phyloP scores from a whole-genome alignment of 1,140 invertebrate genomes.

The Euborellia annulipes region DNA sequence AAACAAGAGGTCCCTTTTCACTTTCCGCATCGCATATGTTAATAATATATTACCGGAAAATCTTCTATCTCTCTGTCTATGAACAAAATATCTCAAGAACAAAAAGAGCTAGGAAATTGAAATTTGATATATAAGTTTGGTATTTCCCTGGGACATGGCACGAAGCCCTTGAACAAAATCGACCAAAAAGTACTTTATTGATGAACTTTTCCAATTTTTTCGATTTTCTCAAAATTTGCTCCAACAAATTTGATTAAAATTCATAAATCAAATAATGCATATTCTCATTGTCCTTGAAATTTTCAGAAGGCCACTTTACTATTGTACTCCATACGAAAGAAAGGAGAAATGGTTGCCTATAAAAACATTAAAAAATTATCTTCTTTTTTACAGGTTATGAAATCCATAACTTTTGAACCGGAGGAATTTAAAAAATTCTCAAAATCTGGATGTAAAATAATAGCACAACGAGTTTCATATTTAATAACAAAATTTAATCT shows the following conservation, averaged over 20 bases:
- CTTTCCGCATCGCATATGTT: no score
- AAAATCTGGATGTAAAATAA: slow-evolving; percentile 6
- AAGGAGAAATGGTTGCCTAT: background rate
- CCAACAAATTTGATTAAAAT: background rate
- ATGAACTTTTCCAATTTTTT: background rate
- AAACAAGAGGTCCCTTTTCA: no score
- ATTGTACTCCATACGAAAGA: background rate
- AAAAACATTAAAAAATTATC: background rate
- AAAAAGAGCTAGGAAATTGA: no score
- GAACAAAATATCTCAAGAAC: no score
- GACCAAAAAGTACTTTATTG: background rate
- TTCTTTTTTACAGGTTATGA: slow-evolving; percentile 5
- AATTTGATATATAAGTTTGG: no score
- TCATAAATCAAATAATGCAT: slow-evolving; percentile 1
- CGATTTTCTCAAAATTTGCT: background rate
- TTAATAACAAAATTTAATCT: no score
- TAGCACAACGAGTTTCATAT: slow-evolving; percentile 1
- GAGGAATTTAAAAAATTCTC: slow-evolving; percentile 1
- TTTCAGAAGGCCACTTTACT: background rate
- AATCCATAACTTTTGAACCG: slow-evolving; percentile 6
- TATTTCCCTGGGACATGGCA: no score
- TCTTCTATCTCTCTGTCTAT: no score
- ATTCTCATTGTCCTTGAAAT: background rate
- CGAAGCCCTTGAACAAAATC: no score
- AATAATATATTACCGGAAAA: no score